These are phyloP conservation scores for Pheosia tremula DNA, from an alignment of 2,888 invertebrate genomes.

Conservation along the genomic window DNA sequence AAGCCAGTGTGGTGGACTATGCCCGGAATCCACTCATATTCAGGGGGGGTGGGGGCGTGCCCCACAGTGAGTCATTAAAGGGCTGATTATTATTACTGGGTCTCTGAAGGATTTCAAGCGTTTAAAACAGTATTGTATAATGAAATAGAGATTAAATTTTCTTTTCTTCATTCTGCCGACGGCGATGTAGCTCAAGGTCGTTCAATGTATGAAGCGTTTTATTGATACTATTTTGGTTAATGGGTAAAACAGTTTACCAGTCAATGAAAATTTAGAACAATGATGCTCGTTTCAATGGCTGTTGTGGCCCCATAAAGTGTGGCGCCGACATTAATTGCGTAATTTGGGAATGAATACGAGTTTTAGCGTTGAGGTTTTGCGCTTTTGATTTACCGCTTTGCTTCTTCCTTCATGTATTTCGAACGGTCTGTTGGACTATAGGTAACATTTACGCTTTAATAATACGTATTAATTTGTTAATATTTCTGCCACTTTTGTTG, in stretches of 20 bases:
- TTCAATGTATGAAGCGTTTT: conserved; percentile 62
- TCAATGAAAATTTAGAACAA: conserved; percentile 68
- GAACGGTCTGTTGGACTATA: background rate
- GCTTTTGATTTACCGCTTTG: conserved; percentile 8
- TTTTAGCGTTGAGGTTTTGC: conserved; percentile 15
- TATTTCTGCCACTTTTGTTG: too few relatives aligned
- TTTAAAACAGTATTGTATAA: too few relatives aligned
- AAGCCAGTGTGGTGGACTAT: too few relatives aligned
- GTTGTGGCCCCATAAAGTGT: conserved; percentile 38
- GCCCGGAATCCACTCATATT: too few relatives aligned
- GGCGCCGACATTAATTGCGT: conserved; percentile 56
- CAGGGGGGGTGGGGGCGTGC: too few relatives aligned
- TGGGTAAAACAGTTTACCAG: conserved; percentile 41
- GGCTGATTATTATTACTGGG: too few relatives aligned
- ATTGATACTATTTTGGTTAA: conserved; percentile 65
- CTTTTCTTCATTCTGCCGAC: background rate
- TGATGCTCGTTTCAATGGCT: conserved; percentile 34
- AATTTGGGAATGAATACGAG: conserved; percentile 27
- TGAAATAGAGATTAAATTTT: too few relatives aligned
- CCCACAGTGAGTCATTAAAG: too few relatives aligned
- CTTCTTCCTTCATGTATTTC: background rate
- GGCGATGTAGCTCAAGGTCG: conserved; percentile 12
- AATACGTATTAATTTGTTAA: background rate
- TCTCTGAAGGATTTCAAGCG: too few relatives aligned
- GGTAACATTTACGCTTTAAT: background rate